Conservation (phyloP, 1,140 invertebrate genomes). For the Drosophila athabasca region DNA sequence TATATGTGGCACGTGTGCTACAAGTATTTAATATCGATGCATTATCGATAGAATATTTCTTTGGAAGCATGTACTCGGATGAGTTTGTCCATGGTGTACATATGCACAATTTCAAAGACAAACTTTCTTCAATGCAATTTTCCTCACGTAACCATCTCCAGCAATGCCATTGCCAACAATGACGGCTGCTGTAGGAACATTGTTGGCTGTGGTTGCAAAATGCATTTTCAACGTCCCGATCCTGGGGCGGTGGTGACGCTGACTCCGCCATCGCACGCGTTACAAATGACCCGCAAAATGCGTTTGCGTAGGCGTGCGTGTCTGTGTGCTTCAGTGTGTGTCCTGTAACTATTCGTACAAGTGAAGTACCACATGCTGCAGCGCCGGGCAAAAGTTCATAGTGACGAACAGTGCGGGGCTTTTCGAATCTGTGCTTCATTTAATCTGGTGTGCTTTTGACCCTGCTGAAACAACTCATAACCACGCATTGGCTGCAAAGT, state of each 20-base stretch:
- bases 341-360: slow-evolving; percentile 36
- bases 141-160: slow-evolving; percentile 44
- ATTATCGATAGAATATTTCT: slow-evolving; percentile 26
- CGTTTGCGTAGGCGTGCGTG: slow-evolving; percentile 43
- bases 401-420: not conserved
- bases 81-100: slow-evolving; percentile 32
- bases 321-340: slow-evolving; percentile 11
- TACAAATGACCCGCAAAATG: slow-evolving; percentile 54
- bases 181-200: slow-evolving; percentile 13
- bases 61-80: slow-evolving; percentile 22
- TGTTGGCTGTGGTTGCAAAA: slow-evolving; percentile 43
- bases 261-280: not conserved
- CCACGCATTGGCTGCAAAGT: slow-evolving; percentile 43
- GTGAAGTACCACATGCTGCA: slow-evolving; percentile 7
- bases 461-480: slow-evolving; percentile 53
- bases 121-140: slow-evolving; percentile 36
- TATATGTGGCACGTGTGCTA: too few species aligned
- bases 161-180: slow-evolving; percentile 6
- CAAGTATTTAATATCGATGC: slow-evolving; percentile 34
- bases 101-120: slow-evolving; percentile 36
- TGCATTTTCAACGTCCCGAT: slow-evolving; percentile 46
- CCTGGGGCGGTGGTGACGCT: too few species aligned
- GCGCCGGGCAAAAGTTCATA: not conserved
- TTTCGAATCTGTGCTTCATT: slow-evolving; percentile 34
- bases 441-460: slow-evolving; percentile 37